Base-by-base conservation (phyloP, 1,140 invertebrate species). In the Heliconius congener region DNA sequence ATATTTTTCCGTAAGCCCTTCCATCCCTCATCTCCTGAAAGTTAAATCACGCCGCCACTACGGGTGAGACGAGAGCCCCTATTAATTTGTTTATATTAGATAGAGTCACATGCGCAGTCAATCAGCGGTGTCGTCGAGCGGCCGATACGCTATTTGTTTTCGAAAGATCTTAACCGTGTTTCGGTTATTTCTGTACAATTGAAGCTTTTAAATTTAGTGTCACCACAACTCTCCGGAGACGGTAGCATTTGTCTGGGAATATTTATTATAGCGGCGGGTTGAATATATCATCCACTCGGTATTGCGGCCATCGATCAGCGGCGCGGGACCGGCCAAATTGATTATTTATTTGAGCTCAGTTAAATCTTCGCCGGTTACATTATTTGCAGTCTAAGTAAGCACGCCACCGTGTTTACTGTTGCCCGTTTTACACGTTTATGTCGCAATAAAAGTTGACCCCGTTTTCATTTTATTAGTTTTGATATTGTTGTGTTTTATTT, bases 61-160 rank as follows among this genome's bases (percentile, higher is more conserved):
- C 78, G 83, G 84, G 81, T 80, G 30, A 83, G 81, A 82, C 84
- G 81, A 84, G 42, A 4, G 87, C 87, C 87, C 88, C 91, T 93
- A 93, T 94, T 94, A 94, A 94, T 94, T 94, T 94, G 93, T 94
- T 94, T 94, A 93, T 93, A 93, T 93, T 94, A 94, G 91, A 90
- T 87, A 85, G 83, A 88, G 87, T 94, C 93, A 94, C 91, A 90
- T 92, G 93, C 91, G 93, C 91, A 93, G 90, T 93, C 93, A 90
- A 92, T 94, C 93, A 94, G 88, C 88, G 89, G 90, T 92, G 91
- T 93, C 91, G 91, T 90, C 93, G 88, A 87, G 82, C 90, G 88
- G 85, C 88, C 93, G 90, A 93, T 92, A 88, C 85, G 87, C 91
- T 91, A 94, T 94, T 91, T 93, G 93, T 94, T 94, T 93, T 91